Base-by-base conservation (phyloP, 2,797 vertebrate genomes). In the Chlorospingus semifuscus region DNA sequence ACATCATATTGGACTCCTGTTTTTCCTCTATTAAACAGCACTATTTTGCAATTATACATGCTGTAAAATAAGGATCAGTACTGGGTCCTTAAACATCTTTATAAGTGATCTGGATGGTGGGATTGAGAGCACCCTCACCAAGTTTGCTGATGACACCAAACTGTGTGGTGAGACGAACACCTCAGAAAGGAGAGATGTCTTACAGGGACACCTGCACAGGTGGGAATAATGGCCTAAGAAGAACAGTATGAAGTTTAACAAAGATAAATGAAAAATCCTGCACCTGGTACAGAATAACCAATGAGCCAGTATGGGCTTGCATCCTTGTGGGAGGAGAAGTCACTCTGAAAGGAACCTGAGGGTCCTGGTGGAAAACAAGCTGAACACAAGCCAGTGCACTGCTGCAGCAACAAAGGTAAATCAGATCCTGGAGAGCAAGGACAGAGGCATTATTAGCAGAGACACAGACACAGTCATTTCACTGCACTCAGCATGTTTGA, bases 381-480 rank as follows among this genome's bases (percentile, higher is more conserved):
- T n/a, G 30, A 61, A 57, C 16, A 23, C 2, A 42, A 46, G 6
- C 46, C 55, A 72, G 34, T 9, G 6, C 0, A 0, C 15, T 9
- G 4, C 49, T 83, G 29, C 20, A 49, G 42, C 49, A 63, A 11
- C 50, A 59, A 59, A 46, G 17, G 18, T 15, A 74, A 53, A 53
- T 22, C 21, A 53, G 30, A 19, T 17, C 53, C 69, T 36, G 34
- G 10, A 47, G 10, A 23, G 24, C 18, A 68, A 17, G 53, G 39
- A 11, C 21, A 30, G 17, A 21, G 17, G 7, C 22, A 72, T 24
- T 50, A 12, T 72, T 30, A n/a, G 11, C 53, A 66, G 39, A 47
- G 15, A 47, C 8, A 41, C 4, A 41, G 39, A 27, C 39, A 60
- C 1, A 11, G 12, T 19, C 10, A 41, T 75, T 74, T 60, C 22